Base-by-base conservation (phyloP, 2,113 vertebrate species). In the Erythrolamprus reginae region DNA sequence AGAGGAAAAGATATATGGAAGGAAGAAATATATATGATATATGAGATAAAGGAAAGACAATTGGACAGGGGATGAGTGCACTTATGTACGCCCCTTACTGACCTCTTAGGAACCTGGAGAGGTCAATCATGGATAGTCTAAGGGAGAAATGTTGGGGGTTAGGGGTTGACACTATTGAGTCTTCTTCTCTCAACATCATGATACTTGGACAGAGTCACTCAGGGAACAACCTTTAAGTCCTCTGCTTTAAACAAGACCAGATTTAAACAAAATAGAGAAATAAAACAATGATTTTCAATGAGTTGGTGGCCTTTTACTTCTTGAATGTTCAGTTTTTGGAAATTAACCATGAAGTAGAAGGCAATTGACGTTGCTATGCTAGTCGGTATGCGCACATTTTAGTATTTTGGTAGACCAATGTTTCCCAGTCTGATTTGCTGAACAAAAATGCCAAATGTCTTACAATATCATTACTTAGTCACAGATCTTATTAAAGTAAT, bases 401-500 rank as follows among this genome's bases (percentile, higher is more conserved):
- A 55, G 2, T 28, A 45, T 45, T n/a, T 52, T 17, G 13, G 5
- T 33, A 90, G 77, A 92, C 87, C 2, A 55, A 5, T 28, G 5
- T 82, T 61, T 33, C 48, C 48, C 38, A 50, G 82, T 93, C 90
- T 42, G 45, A 91, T 92, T 86, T 90, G 82, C 93, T 93, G 4
- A 91, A 84, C 89, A 23, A 55, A 90, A 53, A 89, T 89, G 90
- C 38, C 17, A 61, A 94, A 89, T 90, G 86, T 88, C 86, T 77
- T 23, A 48, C 53, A 87, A 93, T 61, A n/a, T 45, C 88, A 48
- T 84, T 92, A 93, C 92, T 85, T 89, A 91, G 94, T 94, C 94
- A 88, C 45, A 33, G 93, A 93, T 87, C 45, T 94, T 93, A 94
- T 95, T 96, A 95, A 95, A 88, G 53, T 47, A 86, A n/a, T n/a